Percentiles rank a stretch among this genome's conserved stretches.
Evolutionary conservation across 2,113 vertebrate species (phyloP).

Genomic region (Mungos mungo): DNA sequence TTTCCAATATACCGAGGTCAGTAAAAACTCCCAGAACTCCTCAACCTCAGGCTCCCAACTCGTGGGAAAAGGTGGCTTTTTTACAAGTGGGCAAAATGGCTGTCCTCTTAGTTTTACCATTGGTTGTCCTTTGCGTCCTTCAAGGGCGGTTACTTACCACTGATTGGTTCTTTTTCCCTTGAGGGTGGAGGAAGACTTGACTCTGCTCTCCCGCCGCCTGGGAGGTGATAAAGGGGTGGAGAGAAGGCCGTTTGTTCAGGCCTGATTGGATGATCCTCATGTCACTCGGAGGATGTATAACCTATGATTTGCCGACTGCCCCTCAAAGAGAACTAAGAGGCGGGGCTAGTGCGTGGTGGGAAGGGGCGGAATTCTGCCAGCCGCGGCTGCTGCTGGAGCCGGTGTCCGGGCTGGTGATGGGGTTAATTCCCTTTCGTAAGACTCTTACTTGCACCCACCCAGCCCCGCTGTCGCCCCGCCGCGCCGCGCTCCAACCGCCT

Average conservation of each 20-base stretch:
- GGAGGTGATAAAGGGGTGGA: conserved; percentile 55
- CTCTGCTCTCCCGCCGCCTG: neutral
- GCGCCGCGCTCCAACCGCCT: conserved; percentile 71
- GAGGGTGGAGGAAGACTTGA: conserved; percentile 64
- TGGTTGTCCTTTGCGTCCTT: conserved; percentile 67
- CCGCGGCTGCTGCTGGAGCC: conserved; percentile 78
- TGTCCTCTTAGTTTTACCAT: conserved; percentile 58
- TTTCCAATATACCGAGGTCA: conserved; percentile 19
- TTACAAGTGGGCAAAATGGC: conserved; percentile 80
- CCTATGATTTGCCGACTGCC: conserved; percentile 44
- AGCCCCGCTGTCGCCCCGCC: conserved; percentile 73
- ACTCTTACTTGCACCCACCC: conserved; percentile 75
- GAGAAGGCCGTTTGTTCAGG: neutral
- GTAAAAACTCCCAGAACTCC: conserved; percentile 47
- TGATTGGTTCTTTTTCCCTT: conserved; percentile 70
- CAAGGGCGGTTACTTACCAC: conserved; percentile 48
- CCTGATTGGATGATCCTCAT: neutral
- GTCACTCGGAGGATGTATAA: neutral
- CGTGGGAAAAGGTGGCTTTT: conserved; percentile 78
- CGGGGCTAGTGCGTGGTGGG: conserved; percentile 74
- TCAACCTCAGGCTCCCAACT: conserved; percentile 50
- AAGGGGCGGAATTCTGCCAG: conserved; percentile 78
- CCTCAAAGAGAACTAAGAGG: conserved; percentile 48
- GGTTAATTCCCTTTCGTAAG: conserved; percentile 79
- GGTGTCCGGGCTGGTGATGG: conserved; percentile 82